Base-by-base conservation (phyloP, 2,113 vertebrate genomes). In the Colinus virginianus region DNA sequence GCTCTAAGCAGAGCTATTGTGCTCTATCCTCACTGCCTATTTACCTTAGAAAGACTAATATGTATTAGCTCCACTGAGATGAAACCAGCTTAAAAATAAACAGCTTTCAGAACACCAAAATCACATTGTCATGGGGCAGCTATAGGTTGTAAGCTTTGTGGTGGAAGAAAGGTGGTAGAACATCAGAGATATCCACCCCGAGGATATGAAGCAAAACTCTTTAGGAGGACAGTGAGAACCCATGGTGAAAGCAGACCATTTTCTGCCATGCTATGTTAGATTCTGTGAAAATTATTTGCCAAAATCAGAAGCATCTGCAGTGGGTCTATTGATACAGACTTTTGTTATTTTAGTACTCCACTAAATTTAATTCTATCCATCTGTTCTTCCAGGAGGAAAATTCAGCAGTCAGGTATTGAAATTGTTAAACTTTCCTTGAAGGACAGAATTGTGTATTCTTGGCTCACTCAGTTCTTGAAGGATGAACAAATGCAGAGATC, bases 21-120 rank as follows among this genome's bases (percentile, higher is more conserved):
- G 34, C 40, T 75, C 90, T 88, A 90, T 90, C 61, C 17, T 80
- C 43, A 43, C 77, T 45, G 30, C 80, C 77, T 59, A 91, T 91
- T 88, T 86, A 56, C 51, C 12, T 80, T 84, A 71, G 62, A 66
- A 86, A 68, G 61, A 75, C 51, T 63, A 78, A 62, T 70, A 68
- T 4, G 5, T 58, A 51, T 84, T 80, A 84, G 20, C 22, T 75
- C 30, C 11, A 17, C 28, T 90, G 28, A 87, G 45, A 91, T 77
- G 61, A 78, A 87, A 53, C 7, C 20, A 93, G 70, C 30, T 72
- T 48, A 94, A 88, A 89, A 87, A 78, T 67, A 90, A 95, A 88
- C 68, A 96, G 22, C 15, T 81, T 93, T 91, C 68, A 48, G 38
- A 90, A 8, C 11, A 86, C 36, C 32, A 88, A 74, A 91, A 78